phyloP scores from a whole-genome alignment of 2,888 invertebrate genomes.

The Drosophila borborema region DNA sequence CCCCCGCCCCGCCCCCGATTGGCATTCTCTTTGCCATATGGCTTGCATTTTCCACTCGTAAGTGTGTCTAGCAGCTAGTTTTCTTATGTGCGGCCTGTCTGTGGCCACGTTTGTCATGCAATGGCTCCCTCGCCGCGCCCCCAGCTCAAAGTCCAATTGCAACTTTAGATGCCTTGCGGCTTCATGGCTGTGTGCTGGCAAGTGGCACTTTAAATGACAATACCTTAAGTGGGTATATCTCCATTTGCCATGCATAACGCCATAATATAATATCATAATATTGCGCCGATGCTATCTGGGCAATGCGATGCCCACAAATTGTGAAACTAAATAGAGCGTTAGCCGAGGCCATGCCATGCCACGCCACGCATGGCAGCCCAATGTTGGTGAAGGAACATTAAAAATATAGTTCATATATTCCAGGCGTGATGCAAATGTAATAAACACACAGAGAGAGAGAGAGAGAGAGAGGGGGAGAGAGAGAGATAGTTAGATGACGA shows the following conservation, averaged over 20 bases:
- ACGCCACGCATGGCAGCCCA: slow-evolving; percentile 25
- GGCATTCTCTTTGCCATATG: slow-evolving; percentile 23
- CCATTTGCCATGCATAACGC: slow-evolving; percentile 60
- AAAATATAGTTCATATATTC: slow-evolving; percentile 41
- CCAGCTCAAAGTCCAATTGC: neutral
- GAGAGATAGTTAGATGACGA: slow-evolving; percentile 2
- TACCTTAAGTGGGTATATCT: slow-evolving; percentile 35
- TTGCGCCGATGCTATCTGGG: slow-evolving; percentile 57
- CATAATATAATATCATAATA: slow-evolving; percentile 56
- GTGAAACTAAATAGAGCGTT: slow-evolving; percentile 63
- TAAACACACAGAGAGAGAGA: neutral
- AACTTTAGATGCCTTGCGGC: slow-evolving; percentile 4
- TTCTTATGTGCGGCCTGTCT: slow-evolving; percentile 44
- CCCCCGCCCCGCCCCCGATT: too few relatives aligned
- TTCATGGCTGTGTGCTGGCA: slow-evolving; percentile 5
- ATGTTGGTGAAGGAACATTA: slow-evolving; percentile 29
- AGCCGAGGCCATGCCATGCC: slow-evolving; percentile 23
- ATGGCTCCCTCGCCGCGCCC: slow-evolving; percentile 9
- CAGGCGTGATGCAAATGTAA: slow-evolving; percentile 30
- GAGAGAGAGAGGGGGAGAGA: too few relatives aligned
- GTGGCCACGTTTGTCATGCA: slow-evolving; percentile 70
- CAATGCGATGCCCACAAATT: slow-evolving; percentile 42
- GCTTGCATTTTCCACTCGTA: slow-evolving; percentile 26
- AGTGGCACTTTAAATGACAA: slow-evolving; percentile 52
- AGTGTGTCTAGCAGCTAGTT: slow-evolving; percentile 41